Evolutionary conservation across 2,113 vertebrate genomes (phyloP).

Genomic region (Nesogale talazaci): DNA sequence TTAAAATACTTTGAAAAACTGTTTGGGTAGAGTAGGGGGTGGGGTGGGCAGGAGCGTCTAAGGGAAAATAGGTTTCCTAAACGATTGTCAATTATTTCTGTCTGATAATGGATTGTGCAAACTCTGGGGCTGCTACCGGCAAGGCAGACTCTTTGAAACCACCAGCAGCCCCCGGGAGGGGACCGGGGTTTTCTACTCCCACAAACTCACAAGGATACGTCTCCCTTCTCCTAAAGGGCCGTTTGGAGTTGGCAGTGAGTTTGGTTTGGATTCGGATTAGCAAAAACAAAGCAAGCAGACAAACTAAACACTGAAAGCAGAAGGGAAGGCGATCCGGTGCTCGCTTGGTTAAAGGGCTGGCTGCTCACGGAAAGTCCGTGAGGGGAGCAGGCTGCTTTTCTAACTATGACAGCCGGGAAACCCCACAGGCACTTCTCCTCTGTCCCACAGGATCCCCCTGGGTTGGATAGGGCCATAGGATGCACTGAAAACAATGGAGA

Average conservation of each 20-base stretch:
- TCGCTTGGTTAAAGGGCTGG: not conserved
- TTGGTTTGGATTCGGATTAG: not conserved
- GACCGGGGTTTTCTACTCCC: no score
- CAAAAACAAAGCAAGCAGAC: not conserved
- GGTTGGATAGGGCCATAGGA: not conserved
- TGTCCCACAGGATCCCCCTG: not conserved
- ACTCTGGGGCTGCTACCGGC: no score
- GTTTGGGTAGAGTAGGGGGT: not conserved
- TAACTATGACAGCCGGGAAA: not conserved
- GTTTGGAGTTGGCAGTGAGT: no score
- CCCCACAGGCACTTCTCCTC: not conserved
- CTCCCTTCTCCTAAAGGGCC: no score
- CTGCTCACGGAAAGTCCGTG: not conserved
- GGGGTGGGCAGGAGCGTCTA: no score
- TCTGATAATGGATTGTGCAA: no score
- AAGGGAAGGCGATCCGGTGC: not conserved
- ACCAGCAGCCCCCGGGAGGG: no score
- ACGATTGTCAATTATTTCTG: no score
- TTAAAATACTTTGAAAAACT: constrained; percentile 12
- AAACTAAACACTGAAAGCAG: not conserved
- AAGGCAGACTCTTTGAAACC: no score
- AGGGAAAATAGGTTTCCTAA: not conserved
- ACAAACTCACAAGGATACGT: no score
- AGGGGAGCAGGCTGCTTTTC: not conserved
- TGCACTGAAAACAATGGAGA: not conserved